Percentiles rank a stretch among this genome's conserved stretches.
phyloP scores from a whole-genome alignment of 1,140 invertebrate genomes.

The Neocloeon triangulifer region DNA sequence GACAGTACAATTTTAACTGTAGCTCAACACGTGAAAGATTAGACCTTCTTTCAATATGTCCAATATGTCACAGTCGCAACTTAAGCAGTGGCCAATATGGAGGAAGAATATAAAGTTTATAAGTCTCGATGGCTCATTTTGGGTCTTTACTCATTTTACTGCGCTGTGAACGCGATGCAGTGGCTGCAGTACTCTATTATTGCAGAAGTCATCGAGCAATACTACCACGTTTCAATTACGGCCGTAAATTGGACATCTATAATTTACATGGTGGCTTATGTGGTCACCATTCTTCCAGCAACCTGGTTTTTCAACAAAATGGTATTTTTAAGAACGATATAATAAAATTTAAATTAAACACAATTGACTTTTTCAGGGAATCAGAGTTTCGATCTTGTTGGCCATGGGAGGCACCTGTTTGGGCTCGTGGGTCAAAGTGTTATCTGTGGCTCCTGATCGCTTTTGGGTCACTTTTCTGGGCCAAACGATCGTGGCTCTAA shows the following conservation, averaged over 20 bases:
- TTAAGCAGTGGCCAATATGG: too few species aligned
- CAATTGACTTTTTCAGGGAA: slow-evolving; percentile 57
- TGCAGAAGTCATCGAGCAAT: slow-evolving; percentile 41
- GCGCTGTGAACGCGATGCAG: slow-evolving; percentile 75
- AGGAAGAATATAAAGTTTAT: too few species aligned
- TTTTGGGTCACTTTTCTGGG: slow-evolving; percentile 79
- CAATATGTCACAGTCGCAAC: too few species aligned
- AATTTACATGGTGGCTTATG: slow-evolving; percentile 92
- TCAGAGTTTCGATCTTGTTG: slow-evolving; percentile 58
- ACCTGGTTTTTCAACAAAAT: slow-evolving; percentile 78
- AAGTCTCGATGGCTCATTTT: slow-evolving; percentile 67
- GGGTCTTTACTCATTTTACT: slow-evolving; percentile 67
- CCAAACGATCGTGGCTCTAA: slow-evolving; percentile 67
- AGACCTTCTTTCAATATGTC: too few species aligned
- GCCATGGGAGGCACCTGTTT: slow-evolving; percentile 69
- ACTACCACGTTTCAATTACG: slow-evolving; percentile 48
- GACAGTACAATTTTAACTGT: too few species aligned
- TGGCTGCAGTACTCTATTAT: slow-evolving; percentile 83
- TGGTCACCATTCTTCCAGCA: slow-evolving; percentile 87
- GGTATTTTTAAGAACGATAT: too few species aligned
- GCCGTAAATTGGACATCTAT: slow-evolving; percentile 91
- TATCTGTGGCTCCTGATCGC: slow-evolving; percentile 47
- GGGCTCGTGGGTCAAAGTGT: slow-evolving; percentile 88
- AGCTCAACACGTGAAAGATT: too few species aligned
- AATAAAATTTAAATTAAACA: too few species aligned